Conservation (phyloP, 1,140 invertebrate species). For the Lithobius niger region DNA sequence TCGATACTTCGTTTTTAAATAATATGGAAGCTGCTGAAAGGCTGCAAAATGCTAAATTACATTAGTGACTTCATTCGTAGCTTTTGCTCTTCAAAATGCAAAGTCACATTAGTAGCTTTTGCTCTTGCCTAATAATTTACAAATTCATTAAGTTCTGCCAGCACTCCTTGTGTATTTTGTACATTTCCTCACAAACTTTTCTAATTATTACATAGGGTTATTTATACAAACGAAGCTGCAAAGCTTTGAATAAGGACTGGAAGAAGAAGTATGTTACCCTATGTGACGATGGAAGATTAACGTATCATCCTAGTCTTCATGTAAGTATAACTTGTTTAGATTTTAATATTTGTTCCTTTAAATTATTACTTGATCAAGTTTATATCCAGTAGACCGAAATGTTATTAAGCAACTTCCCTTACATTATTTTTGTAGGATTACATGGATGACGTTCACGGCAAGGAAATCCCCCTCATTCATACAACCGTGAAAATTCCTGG, state of each 20-base stretch:
- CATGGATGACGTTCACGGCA: constrained; percentile 93
- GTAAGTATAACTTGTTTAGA: too few relatives aligned
- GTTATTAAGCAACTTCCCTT: background rate
- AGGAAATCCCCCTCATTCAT: constrained; percentile 89
- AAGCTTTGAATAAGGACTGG: constrained; percentile 93
- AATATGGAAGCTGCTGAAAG: too few relatives aligned
- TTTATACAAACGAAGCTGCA: constrained; percentile 90
- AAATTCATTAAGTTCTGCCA: constrained; percentile 10
- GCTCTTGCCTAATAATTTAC: constrained; percentile 5
- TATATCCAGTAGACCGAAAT: too few relatives aligned
- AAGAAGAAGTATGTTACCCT: constrained; percentile 99
- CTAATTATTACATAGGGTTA: constrained; percentile 46
- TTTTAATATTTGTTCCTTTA: too few relatives aligned
- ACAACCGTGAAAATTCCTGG: constrained; percentile 96
- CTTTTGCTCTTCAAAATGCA: too few relatives aligned
- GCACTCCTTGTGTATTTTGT: constrained; percentile 13
- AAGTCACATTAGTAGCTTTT: too few relatives aligned
- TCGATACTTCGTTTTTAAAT: too few relatives aligned
- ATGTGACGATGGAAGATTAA: constrained; percentile 81
- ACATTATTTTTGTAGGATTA: constrained; percentile 57
- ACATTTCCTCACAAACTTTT: too few relatives aligned
- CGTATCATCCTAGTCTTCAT: constrained; percentile 90
- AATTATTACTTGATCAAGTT: too few relatives aligned
- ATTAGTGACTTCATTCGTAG: too few relatives aligned
- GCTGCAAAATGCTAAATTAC: too few relatives aligned